These are phyloP conservation scores for Pardalotus punctatus DNA, from an alignment of 2,113 vertebrate species.

Conservation along the genomic window DNA sequence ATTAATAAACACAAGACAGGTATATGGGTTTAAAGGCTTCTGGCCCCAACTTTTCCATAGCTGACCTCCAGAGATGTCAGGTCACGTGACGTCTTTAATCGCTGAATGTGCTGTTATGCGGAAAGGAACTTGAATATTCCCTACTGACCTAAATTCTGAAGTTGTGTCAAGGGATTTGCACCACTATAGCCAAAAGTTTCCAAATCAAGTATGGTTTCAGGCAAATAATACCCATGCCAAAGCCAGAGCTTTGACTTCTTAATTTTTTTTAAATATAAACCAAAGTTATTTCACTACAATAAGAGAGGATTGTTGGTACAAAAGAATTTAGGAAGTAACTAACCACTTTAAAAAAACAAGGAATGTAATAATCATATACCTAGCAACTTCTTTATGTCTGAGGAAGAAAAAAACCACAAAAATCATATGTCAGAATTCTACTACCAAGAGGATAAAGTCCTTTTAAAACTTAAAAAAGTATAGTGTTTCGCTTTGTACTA, in stretches of 20 bases:
- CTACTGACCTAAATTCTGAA: not conserved
- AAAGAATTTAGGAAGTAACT: not conserved
- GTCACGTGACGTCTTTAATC: slow-evolving; percentile 6
- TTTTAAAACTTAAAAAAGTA: not conserved
- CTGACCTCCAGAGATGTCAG: not conserved
- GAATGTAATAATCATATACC: not conserved
- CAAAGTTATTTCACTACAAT: not conserved
- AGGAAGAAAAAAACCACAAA: not conserved
- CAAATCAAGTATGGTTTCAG: not conserved
- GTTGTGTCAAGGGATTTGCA: not conserved
- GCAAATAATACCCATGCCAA: not conserved
- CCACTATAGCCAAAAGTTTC: not conserved
- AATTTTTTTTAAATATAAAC: not conserved
- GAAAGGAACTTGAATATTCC: not conserved
- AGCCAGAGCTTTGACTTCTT: not conserved
- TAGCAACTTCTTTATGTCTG: not conserved
- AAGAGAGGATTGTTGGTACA: not conserved
- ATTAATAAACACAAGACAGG: slow-evolving; percentile 30
- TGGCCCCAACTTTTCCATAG: not conserved
- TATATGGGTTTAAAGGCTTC: slow-evolving; percentile 17
- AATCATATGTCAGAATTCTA: not conserved
- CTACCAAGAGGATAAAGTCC: not conserved
- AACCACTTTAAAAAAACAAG: not conserved
- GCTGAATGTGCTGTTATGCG: not conserved
- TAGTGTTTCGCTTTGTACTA: not conserved